Conservation (phyloP, 92 coral and sea anemone genomes). For the Anthopleura xanthogrammica region DNA sequence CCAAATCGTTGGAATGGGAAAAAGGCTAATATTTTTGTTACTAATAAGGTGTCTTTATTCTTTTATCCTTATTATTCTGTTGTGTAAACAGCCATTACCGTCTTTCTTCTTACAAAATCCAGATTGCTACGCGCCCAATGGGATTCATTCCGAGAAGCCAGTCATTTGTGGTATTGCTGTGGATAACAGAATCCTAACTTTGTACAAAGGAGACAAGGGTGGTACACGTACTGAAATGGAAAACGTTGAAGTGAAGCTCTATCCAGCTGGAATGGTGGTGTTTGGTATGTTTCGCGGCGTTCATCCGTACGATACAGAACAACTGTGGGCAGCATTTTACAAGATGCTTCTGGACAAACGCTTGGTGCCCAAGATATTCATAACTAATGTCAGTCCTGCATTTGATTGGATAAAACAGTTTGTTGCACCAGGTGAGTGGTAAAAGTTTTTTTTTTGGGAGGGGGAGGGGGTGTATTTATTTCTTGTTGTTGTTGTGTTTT, state of each 20-base stretch:
- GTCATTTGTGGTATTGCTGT: conserved; percentile 56
- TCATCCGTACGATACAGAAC: conserved; percentile 59
- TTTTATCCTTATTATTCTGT: no score
- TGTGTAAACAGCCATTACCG: no score
- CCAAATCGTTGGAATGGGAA: no score
- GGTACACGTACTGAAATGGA: conserved; percentile 55
- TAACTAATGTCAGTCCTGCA: conserved; percentile 61
- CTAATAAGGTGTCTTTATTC: no score
- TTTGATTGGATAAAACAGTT: conserved; percentile 53
- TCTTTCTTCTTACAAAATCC: background rate
- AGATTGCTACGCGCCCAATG: conserved; percentile 73
- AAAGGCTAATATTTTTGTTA: no score
- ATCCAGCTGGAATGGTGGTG: conserved; percentile 63
- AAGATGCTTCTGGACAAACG: conserved; percentile 54
- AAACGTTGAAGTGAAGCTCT: conserved; percentile 66
- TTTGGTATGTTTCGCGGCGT: conserved; percentile 39
- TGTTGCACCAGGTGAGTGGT: conserved; percentile 11
- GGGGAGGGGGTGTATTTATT: no score
- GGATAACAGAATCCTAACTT: conserved; percentile 58
- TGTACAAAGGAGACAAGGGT: conserved; percentile 49
- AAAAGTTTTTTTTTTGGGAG: background rate
- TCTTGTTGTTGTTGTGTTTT: no score
- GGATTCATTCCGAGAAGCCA: conserved; percentile 78
- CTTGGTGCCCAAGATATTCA: conserved; percentile 59
- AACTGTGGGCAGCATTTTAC: conserved; percentile 73